Percentiles rank a stretch among this genome's conserved stretches.
Conservation (phyloP, 2,113 vertebrate species). For the Engystomops pustulosus region DNA sequence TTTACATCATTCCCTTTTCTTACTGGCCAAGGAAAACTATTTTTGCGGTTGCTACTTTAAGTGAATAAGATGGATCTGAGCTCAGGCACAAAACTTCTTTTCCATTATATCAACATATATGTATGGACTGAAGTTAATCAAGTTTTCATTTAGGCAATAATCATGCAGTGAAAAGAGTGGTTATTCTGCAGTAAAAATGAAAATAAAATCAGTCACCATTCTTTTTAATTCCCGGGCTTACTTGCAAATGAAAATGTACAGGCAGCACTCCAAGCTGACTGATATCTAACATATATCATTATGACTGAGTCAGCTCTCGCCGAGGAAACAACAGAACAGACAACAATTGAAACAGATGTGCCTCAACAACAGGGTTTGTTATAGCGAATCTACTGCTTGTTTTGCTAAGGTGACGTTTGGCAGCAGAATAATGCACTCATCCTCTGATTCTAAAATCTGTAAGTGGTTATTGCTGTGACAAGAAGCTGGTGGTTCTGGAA, state of each 20-base stretch:
- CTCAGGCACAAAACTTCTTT: too few species aligned
- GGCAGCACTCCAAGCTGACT: neutral
- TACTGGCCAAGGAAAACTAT: too few species aligned
- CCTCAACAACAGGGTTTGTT: conserved; percentile 5
- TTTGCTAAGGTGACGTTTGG: conserved; percentile 33
- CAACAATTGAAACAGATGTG: conserved; percentile 29
- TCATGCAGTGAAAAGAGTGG: neutral
- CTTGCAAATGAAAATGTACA: neutral
- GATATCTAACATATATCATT: conserved; percentile 12
- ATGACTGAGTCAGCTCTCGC: neutral
- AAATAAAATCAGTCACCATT: neutral
- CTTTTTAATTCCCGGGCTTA: neutral
- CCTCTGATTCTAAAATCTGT: neutral
- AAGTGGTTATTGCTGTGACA: conserved; percentile 28
- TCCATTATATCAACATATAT: neutral
- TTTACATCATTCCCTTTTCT: too few species aligned
- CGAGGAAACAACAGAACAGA: neutral
- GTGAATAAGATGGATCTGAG: too few species aligned
- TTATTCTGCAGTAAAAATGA: neutral
- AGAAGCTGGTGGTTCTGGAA: conserved; percentile 5
- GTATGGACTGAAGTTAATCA: neutral
- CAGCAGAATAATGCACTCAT: conserved; percentile 6
- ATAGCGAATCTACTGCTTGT: neutral
- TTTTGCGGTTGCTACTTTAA: too few species aligned
- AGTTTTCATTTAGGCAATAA: neutral